Conservation (phyloP, 1,140 invertebrate species). For the Belonocnema kinseyi region DNA sequence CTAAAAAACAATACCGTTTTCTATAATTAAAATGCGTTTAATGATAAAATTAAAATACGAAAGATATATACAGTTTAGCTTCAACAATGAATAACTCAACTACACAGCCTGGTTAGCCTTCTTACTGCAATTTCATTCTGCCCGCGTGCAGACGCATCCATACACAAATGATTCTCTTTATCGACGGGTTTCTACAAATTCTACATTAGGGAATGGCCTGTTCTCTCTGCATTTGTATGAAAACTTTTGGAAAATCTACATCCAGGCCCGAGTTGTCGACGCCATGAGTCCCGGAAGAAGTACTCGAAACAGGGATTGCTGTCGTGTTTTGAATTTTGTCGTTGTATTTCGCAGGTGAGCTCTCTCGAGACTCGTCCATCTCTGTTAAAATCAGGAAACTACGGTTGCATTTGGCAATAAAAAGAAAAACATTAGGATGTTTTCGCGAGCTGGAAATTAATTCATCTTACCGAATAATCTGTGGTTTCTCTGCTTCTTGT, state of each 20-base stretch:
- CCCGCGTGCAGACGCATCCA: not conserved
- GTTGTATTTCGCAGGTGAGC: conserved; percentile 62
- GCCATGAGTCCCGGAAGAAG: conserved; percentile 40
- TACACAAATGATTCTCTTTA: not conserved
- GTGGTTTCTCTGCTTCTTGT: conserved; percentile 57
- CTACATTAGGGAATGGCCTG: conserved; percentile 2
- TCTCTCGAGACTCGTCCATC: conserved; percentile 70
- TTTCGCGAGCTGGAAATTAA: not conserved
- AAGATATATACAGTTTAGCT: conserved; percentile 16
- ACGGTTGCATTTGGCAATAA: conserved; percentile 31
- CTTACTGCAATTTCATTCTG: not conserved
- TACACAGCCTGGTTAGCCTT: conserved; percentile 23
- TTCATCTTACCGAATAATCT: conserved; percentile 66
- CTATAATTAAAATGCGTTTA: conserved; percentile 23
- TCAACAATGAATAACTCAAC: conserved; percentile 17
- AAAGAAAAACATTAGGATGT: conserved; percentile 34
- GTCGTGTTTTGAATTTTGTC: conserved; percentile 47
- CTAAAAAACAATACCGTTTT: conserved; percentile 45
- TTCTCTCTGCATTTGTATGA: conserved; percentile 66
- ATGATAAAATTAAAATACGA: conserved; percentile 23
- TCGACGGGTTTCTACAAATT: not conserved
- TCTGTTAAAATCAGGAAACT: conserved; percentile 56
- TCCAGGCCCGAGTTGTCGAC: conserved; percentile 69
- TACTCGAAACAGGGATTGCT: conserved; percentile 43
- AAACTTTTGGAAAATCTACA: conserved; percentile 71